Base-by-base conservation (phyloP, 2,888 invertebrate genomes). In the Ophion ventricosus region DNA sequence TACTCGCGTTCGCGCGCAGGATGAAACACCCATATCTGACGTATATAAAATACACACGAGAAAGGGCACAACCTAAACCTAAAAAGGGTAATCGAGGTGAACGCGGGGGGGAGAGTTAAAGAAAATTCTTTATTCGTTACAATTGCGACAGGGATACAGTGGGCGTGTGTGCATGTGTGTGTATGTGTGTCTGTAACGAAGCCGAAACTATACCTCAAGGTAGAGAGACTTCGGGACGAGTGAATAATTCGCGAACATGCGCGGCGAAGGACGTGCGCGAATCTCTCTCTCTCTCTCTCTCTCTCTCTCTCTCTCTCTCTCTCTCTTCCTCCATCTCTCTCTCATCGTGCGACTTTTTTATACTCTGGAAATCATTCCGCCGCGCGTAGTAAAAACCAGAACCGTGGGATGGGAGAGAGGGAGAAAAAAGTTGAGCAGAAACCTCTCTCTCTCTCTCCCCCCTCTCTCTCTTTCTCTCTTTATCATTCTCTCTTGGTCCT, bases 211-310 rank as follows among this genome's bases (percentile, higher is more conserved):
- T 35, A 20, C 74, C 61, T 67, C 67, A 64, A 74, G 67, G 49
- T 43, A 23, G 56, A 29, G 26, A 2, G 17, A 10, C 20, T 25
- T 56, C 20, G 23, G 54, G 54, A 72, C 72, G 29, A 82, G 49
- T 82, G 81, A 76, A 81, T 81, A 72, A 81, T 81, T 76, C 64
- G 76, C 70, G 20, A 43, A 70, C 74, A 43, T 43, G 43, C 69
- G 56, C 23, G 76, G 20, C 76, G 70, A 64, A 76, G 75, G 64
- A 70, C 63, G 64, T 43, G 35, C 43, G 57, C 25, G 43, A 63
- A 35, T 29, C 35, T 56, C 63, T 11, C n/a, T 54, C 35, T 43
- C 43, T 43, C 43, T 43, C 43, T 43, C 43, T 43, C 43, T 43
- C 43, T 43, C 43, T 43, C 43, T 43, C 43, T 14, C 10, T 43